Base-by-base conservation (phyloP, 2,797 vertebrate genomes). In the Chelidonichthys spinosus region DNA sequence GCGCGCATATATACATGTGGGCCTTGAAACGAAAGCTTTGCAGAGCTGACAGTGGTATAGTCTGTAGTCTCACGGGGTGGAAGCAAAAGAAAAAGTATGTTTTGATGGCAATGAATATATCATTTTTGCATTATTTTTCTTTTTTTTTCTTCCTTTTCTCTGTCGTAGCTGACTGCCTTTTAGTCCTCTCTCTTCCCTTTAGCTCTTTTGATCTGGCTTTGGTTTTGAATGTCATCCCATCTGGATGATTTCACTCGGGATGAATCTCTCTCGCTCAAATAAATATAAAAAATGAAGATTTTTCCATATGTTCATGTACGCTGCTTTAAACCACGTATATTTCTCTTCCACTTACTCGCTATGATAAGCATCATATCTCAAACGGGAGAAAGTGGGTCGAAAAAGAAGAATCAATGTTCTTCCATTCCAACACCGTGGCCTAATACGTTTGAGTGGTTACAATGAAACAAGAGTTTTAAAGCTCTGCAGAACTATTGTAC, bases 91-190 rank as follows among this genome's bases (percentile, higher is more conserved):
- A 25, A 67, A 84, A 73, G 92, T 76, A 84, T 94, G 89, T 95
- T 96, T 95, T 95, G 93, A 96, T 95, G 94, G 90, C 77, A 92
- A 95, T 95, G 95, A 96, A 96, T 97, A 95, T 95, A 94, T 96
- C 85, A 95, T 92, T 92, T 94, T 90, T 92, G 78, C 88, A 84
- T 94, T 79, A 53, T 76, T 85, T 72, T 55, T 67, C 35, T n/a
- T 76, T 85, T 74, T 46, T 61, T 37, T 35, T 91, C 81, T 90
- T 86, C 64, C 92, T 58, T 46, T 50, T 49, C 58, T 76, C 46
- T 36, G 25, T 56, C 49, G 36, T 50, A 71, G 68, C 74, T 72
- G 75, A 82, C 81, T 90, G 93, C 70, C 90, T 92, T 87, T 90
- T 83, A 94, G 94, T 94, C 92, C 90, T 94, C 69, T 69, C 92